phyloP scores from a whole-genome alignment of 1,140 invertebrate species.

The Drosophila ercepeae region DNA sequence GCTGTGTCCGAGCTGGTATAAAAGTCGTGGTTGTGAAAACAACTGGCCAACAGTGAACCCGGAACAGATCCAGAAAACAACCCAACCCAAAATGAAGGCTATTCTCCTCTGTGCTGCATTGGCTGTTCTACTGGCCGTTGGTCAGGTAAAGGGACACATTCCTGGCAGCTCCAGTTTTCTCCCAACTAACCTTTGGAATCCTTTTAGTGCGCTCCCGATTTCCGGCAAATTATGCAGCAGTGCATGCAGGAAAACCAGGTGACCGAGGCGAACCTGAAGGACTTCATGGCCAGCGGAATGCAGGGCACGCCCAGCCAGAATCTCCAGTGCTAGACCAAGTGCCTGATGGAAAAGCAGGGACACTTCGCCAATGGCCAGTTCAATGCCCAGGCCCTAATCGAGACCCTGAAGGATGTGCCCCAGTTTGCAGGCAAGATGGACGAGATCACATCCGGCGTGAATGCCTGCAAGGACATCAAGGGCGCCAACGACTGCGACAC shows the following conservation, averaged over 20 bases:
- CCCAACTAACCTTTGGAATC: not conserved
- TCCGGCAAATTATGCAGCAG: conserved; percentile 65
- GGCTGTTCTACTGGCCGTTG: conserved; percentile 39
- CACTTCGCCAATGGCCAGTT: conserved; percentile 65
- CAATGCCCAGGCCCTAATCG: conserved; percentile 52
- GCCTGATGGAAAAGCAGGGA: conserved; percentile 74
- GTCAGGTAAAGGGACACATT: conserved; percentile 44
- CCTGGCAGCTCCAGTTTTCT: not conserved
- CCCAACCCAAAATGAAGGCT: conserved; percentile 50
- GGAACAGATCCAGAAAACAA: not conserved
- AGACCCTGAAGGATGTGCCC: conserved; percentile 52
- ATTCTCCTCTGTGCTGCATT: conserved; percentile 41
- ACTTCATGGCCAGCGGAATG: conserved; percentile 61
- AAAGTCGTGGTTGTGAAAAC: conserved; percentile 21
- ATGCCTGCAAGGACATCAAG: conserved; percentile 65
- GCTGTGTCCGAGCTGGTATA: conserved; percentile 31
- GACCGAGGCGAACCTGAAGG: conserved; percentile 58
- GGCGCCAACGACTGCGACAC: conserved; percentile 75
- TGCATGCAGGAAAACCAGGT: conserved; percentile 64
- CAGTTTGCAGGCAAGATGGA: conserved; percentile 58
- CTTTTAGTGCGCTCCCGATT: conserved; percentile 48
- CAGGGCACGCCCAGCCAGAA: conserved; percentile 51
- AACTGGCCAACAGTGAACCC: conserved; percentile 27
- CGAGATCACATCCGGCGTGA: conserved; percentile 56
- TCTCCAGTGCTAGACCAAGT: conserved; percentile 70